A percentile compares a stretch with the other conserved stretches of the same genome.
phyloP scores from a whole-genome alignment of 2,797 vertebrate genomes.

The Emys orbicularis region DNA sequence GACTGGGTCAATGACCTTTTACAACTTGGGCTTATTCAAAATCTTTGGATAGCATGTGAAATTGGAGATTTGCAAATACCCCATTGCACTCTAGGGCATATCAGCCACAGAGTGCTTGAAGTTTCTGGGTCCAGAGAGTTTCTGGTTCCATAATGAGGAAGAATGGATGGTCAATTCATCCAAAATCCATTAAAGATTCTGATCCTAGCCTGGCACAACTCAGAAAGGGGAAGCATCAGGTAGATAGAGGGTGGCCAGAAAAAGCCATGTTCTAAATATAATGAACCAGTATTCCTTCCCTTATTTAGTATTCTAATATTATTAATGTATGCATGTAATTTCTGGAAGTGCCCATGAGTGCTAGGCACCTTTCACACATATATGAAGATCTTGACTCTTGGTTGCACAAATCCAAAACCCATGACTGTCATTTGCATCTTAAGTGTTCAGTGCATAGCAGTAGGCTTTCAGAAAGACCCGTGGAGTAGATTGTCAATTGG shows the following conservation, averaged over 20 bases:
- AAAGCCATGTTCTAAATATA: not conserved
- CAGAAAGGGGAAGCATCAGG: not conserved
- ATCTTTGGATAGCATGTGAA: constrained; percentile 53
- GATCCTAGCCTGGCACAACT: not conserved
- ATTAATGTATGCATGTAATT: not conserved
- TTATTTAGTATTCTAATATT: not conserved
- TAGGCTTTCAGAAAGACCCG: not conserved
- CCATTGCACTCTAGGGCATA: not conserved
- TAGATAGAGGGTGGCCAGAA: not conserved
- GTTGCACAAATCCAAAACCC: not conserved
- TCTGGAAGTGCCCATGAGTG: not conserved
- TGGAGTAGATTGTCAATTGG: not conserved
- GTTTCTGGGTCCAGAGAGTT: not conserved
- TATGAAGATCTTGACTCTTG: not conserved
- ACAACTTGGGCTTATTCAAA: constrained; percentile 53
- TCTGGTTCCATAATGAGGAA: not conserved
- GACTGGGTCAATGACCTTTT: constrained; percentile 70
- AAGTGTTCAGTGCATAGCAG: not conserved
- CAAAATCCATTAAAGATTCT: not conserved
- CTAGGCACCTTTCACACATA: not conserved
- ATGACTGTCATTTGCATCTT: not conserved
- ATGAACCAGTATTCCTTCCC: not conserved
- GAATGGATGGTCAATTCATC: not conserved
- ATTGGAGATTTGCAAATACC: constrained; percentile 39
- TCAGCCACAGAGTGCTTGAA: not conserved